Percentiles rank a stretch among this genome's conserved stretches.
These are phyloP conservation scores for Gymnothorax javanicus DNA, from an alignment of 2,797 vertebrate species.

Conservation along the genomic window DNA sequence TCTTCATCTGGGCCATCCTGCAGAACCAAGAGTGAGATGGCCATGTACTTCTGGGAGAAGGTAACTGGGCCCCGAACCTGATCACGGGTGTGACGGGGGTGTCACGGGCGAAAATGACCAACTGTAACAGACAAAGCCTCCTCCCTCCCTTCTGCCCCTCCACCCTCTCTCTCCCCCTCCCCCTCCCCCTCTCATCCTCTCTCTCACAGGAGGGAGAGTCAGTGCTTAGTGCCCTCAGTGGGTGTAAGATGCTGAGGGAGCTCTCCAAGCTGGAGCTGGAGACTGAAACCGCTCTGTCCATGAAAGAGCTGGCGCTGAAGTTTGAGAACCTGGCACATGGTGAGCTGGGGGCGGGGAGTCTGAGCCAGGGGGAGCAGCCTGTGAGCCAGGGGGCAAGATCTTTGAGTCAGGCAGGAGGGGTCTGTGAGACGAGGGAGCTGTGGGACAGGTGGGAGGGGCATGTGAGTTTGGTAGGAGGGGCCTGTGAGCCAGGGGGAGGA, in stretches of 20 bases:
- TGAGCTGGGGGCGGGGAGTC: conserved; percentile 45
- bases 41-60: conserved; percentile 88
- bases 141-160: neutral
- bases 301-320: conserved; percentile 76
- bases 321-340: conserved; percentile 81
- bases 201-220: conserved; percentile 68
- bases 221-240: conserved; percentile 78
- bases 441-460: too few relatives aligned
- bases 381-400: too few relatives aligned
- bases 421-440: too few relatives aligned
- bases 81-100: neutral
- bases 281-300: conserved; percentile 68
- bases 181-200: neutral
- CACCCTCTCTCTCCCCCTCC: neutral
- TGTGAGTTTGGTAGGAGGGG: too few relatives aligned
- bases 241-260: conserved; percentile 77
- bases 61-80: conserved; percentile 59
- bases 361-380: neutral
- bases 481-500: neutral
- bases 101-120: neutral
- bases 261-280: conserved; percentile 76
- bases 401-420: neutral
- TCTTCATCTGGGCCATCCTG: conserved; percentile 85
- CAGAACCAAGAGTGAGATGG: conserved; percentile 82
- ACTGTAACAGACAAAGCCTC: neutral